Evolutionary conservation across 2,113 vertebrate genomes (phyloP).

Genomic region (Baryphthengus martii): DNA sequence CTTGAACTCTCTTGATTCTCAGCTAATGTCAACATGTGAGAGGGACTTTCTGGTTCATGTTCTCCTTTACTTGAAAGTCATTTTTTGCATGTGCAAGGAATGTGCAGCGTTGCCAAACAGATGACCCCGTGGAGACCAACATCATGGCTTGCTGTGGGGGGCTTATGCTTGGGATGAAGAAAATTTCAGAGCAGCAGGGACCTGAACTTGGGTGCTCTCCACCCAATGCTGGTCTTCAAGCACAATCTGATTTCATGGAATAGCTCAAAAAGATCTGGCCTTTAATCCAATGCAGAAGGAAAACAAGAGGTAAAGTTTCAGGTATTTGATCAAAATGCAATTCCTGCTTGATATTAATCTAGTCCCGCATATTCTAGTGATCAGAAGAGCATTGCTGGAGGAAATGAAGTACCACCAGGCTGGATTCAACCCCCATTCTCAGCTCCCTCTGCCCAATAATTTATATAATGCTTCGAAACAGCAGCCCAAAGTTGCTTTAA

Average conservation of each 20-base stretch:
- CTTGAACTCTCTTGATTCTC: constrained; percentile 30
- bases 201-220: not conserved
- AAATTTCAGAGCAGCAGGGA: constrained; percentile 14
- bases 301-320: not conserved
- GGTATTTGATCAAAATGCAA: not conserved
- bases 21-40: not conserved
- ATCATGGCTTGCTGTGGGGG: not conserved
- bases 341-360: not conserved
- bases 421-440: not conserved
- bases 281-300: not conserved
- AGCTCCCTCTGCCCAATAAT: not conserved
- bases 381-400: not conserved
- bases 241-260: not conserved
- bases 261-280: not conserved
- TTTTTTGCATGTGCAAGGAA: not conserved
- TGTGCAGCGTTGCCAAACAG: not conserved
- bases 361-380: not conserved
- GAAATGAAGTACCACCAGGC: not conserved
- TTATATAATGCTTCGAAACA: not conserved
- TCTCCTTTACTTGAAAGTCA: not conserved
- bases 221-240: not conserved
- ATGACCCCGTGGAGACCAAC: not conserved
- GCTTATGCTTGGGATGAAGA: not conserved
- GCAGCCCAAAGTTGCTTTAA: not conserved
- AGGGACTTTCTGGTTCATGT: not conserved